phyloP scores from a whole-genome alignment of 2,888 invertebrate genomes.

The Drosophila paracracens region DNA sequence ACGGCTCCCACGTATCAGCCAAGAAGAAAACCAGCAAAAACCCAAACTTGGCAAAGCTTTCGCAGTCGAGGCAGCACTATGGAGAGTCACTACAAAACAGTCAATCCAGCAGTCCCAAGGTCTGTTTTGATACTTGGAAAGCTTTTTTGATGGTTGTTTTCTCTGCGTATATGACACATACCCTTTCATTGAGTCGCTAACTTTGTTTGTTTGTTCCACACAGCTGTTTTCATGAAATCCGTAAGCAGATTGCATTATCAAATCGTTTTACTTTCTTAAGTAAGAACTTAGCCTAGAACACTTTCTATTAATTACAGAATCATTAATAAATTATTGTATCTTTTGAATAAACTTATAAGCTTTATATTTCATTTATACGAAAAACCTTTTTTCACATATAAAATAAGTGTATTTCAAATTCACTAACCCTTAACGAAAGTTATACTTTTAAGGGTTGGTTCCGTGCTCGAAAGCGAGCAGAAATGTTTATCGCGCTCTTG shows the following conservation, averaged over 20 bases:
- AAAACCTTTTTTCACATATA: neutral
- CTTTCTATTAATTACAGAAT: neutral
- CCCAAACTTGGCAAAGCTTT: conserved; percentile 53
- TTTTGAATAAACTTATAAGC: neutral
- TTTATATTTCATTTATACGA: neutral
- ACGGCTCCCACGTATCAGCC: conserved; percentile 45
- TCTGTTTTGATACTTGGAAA: conserved; percentile 60
- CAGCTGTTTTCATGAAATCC: neutral
- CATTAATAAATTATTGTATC: rapidly evolving
- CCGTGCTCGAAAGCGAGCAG: conserved; percentile 18
- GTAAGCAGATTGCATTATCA: neutral
- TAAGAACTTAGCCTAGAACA: neutral
- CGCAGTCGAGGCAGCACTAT: conserved; percentile 15
- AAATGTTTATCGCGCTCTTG: conserved; percentile 29
- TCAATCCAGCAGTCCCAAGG: conserved; percentile 45
- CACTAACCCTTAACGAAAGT: neutral
- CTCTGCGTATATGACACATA: neutral
- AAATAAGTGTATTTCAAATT: conserved; percentile 24
- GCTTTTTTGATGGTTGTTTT: conserved; percentile 53
- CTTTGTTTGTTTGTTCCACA: neutral
- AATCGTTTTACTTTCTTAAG: neutral
- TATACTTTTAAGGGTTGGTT: conserved; percentile 54
- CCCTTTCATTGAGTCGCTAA: neutral
- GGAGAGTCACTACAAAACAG: conserved; percentile 3
- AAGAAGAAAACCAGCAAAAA: neutral